Conservation (phyloP, 2,888 invertebrate species). For the Synergus itoensis region DNA sequence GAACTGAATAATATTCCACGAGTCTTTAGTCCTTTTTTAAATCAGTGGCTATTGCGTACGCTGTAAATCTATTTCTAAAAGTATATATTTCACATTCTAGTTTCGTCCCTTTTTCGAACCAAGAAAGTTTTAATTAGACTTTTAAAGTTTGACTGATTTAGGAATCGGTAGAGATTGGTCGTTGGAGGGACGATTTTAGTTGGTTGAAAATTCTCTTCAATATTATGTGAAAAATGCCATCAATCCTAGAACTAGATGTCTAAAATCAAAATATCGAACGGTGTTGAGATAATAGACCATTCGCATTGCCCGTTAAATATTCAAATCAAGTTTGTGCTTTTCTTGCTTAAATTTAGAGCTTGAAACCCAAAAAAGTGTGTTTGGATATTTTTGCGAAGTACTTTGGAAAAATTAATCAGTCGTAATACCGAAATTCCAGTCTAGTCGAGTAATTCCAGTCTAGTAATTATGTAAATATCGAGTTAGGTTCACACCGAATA, state of each 20-base stretch:
- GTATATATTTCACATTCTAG: background rate
- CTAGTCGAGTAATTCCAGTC: background rate
- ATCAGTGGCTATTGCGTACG: background rate
- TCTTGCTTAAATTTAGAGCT: background rate
- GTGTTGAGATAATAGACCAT: background rate
- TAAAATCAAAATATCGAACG: no score
- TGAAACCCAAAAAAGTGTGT: background rate
- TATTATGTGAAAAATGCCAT: background rate
- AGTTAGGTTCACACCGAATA: background rate
- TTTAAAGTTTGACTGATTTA: background rate
- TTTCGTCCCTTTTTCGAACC: background rate
- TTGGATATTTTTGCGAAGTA: background rate
- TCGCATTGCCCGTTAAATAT: background rate
- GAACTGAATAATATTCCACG: conserved; percentile 15
- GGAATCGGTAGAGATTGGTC: background rate
- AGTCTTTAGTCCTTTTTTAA: conserved; percentile 1
- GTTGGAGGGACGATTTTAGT: background rate
- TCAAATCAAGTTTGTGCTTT: background rate
- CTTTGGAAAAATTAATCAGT: background rate
- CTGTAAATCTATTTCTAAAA: background rate
- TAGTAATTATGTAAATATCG: background rate
- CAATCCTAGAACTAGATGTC: background rate
- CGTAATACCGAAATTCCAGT: background rate
- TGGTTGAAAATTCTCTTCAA: background rate
- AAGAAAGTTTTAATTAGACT: background rate